Conservation (phyloP, 2,797 vertebrate species). For the Chloroceryle inda region DNA sequence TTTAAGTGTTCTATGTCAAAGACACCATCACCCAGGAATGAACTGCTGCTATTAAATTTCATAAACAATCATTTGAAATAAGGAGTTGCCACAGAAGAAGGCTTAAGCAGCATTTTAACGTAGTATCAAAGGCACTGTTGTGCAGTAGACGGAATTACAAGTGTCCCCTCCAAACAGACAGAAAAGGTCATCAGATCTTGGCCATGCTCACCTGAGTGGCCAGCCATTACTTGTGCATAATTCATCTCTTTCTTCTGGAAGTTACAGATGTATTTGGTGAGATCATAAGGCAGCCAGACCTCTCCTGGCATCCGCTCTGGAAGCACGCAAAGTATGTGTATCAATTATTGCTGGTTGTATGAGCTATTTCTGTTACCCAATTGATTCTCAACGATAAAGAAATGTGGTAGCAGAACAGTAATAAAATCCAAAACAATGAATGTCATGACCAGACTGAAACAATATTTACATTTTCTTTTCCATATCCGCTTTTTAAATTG, state of each 20-base stretch:
- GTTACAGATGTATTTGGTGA: background rate
- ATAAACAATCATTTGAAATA: background rate
- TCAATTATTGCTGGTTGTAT: background rate
- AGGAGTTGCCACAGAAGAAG: background rate
- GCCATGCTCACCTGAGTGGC: background rate
- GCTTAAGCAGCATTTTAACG: constrained; percentile 1
- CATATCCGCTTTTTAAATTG: background rate
- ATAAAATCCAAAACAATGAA: background rate
- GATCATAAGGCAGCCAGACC: background rate
- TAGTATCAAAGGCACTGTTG: background rate
- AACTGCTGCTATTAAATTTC: background rate
- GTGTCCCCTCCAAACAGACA: background rate
- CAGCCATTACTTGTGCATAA: background rate
- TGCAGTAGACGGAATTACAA: background rate
- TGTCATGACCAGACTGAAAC: background rate
- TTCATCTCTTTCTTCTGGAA: background rate
- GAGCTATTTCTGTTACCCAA: background rate
- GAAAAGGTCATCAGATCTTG: background rate
- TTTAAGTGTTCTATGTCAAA: constrained; percentile 10
- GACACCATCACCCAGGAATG: background rate
- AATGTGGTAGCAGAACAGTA: background rate
- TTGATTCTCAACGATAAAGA: background rate
- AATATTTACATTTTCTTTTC: background rate
- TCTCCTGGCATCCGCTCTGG: background rate
- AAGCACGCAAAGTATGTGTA: accelerated